These are phyloP conservation scores for Steinernema scapterisci DNA, from an alignment of 2,888 invertebrate species.

Conservation along the genomic window DNA sequence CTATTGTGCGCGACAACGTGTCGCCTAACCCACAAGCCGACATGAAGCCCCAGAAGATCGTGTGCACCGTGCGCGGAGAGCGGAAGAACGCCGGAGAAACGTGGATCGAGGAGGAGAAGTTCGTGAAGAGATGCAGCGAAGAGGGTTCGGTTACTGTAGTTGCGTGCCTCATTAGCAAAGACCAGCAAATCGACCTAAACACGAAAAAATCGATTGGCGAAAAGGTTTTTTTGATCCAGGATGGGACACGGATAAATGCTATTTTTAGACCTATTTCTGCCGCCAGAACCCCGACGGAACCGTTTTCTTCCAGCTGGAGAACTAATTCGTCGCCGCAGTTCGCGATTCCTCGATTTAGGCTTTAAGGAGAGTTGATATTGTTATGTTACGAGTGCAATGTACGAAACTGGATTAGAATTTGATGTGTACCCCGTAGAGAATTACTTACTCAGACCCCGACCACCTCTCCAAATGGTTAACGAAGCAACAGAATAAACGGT, in stretches of 20 bases:
- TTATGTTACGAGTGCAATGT: not conserved
- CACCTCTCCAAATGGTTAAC: too few relatives aligned
- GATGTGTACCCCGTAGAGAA: too few relatives aligned
- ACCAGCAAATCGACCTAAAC: slow-evolving; percentile 11
- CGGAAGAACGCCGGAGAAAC: slow-evolving; percentile 23
- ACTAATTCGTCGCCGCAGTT: not conserved
- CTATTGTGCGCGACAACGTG: slow-evolving; percentile 10
- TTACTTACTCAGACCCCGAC: too few relatives aligned
- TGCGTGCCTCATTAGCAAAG: slow-evolving; percentile 19
- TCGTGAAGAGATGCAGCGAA: slow-evolving; percentile 56
- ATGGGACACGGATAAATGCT: not conserved
- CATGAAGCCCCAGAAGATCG: not conserved
- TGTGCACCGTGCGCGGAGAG: not conserved
- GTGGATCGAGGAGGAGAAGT: slow-evolving; percentile 54
- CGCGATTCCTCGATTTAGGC: not conserved
- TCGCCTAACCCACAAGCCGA: slow-evolving; percentile 16
- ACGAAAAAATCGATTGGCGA: slow-evolving; percentile 7
- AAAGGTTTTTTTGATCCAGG: not conserved
- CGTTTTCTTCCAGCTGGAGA: slow-evolving; percentile 29
- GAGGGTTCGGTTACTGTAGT: slow-evolving; percentile 38
- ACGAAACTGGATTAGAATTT: not conserved
- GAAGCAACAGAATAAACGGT: too few relatives aligned
- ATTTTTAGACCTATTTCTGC: slow-evolving; percentile 13
- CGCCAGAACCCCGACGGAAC: slow-evolving; percentile 28
- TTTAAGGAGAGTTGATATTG: slow-evolving; percentile 1